These are phyloP conservation scores for Agonopterix alstromeriana DNA, from an alignment of 2,888 invertebrate genomes.

Conservation along the genomic window DNA sequence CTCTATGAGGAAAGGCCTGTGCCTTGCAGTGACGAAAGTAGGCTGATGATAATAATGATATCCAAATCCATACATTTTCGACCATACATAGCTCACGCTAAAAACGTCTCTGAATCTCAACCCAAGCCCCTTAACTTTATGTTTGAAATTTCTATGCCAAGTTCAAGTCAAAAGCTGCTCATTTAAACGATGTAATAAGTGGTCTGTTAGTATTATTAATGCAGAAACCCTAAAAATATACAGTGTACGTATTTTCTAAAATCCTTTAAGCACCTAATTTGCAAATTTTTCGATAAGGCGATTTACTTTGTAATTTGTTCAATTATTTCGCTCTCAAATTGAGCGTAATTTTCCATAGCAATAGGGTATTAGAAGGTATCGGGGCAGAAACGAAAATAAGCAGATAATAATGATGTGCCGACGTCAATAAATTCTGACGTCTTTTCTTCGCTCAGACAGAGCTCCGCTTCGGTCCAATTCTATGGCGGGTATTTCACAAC, in stretches of 20 bases:
- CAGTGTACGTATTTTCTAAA: conserved; percentile 14
- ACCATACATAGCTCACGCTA: too few relatives aligned
- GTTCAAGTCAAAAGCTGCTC: too few relatives aligned
- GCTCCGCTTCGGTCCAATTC: neutral
- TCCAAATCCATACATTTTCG: too few relatives aligned
- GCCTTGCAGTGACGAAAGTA: too few relatives aligned
- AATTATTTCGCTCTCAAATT: conserved; percentile 61
- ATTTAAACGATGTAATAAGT: too few relatives aligned
- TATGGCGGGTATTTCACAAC: neutral
- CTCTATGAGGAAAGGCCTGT: too few relatives aligned
- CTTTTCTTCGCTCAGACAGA: conserved; percentile 14
- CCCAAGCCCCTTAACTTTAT: too few relatives aligned
- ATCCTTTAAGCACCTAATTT: conserved; percentile 66
- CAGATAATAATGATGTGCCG: conserved; percentile 54
- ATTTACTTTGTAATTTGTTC: conserved; percentile 56
- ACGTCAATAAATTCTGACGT: conserved; percentile 40
- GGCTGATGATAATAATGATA: too few relatives aligned
- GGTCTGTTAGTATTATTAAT: too few relatives aligned
- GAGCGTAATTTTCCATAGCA: conserved; percentile 52
- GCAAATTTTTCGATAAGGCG: conserved; percentile 52
- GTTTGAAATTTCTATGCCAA: too few relatives aligned
- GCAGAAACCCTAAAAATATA: neutral
- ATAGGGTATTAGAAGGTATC: conserved; percentile 45
- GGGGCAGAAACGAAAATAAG: conserved; percentile 51
- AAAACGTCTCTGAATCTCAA: too few relatives aligned